Conservation (phyloP, 2,797 vertebrate species). For the Margarornis squamiger region DNA sequence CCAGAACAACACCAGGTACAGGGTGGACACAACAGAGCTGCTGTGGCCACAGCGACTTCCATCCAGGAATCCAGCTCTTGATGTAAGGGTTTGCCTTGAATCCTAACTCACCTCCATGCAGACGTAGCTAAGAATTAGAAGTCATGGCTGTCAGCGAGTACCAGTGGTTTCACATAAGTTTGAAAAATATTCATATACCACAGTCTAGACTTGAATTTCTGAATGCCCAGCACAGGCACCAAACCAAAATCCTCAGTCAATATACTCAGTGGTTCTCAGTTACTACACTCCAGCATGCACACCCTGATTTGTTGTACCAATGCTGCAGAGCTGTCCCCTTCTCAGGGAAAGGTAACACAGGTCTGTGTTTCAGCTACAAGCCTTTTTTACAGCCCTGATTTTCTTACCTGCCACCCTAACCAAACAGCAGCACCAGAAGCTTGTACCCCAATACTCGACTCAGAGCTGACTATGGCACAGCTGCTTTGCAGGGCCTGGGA, state of each 20-base stretch:
- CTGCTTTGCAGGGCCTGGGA: not conserved
- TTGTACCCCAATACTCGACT: not conserved
- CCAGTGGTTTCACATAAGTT: slow-evolving; percentile 14
- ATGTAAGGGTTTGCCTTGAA: not conserved
- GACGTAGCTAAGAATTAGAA: not conserved
- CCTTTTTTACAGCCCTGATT: not conserved
- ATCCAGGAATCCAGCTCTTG: slow-evolving; percentile 25
- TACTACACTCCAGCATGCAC: not conserved
- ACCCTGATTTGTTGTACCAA: not conserved
- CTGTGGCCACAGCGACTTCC: not conserved
- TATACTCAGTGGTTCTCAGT: slow-evolving; percentile 33
- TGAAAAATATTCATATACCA: not conserved
- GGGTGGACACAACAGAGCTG: not conserved
- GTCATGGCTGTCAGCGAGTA: not conserved
- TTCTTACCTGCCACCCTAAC: not conserved
- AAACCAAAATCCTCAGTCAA: not conserved
- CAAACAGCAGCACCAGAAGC: not conserved
- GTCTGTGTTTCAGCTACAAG: not conserved
- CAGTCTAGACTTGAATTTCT: not conserved
- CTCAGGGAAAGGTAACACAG: not conserved
- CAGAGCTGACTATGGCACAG: not conserved
- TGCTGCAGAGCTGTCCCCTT: not conserved
- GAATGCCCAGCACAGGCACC: not conserved
- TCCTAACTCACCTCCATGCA: not conserved
- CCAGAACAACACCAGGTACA: not conserved